A percentile compares a stretch with the other conserved stretches of the same genome.
phyloP scores from a whole-genome alignment of 37 sponge, comb jelly and placozoan species.

The Geodia barretti region DNA sequence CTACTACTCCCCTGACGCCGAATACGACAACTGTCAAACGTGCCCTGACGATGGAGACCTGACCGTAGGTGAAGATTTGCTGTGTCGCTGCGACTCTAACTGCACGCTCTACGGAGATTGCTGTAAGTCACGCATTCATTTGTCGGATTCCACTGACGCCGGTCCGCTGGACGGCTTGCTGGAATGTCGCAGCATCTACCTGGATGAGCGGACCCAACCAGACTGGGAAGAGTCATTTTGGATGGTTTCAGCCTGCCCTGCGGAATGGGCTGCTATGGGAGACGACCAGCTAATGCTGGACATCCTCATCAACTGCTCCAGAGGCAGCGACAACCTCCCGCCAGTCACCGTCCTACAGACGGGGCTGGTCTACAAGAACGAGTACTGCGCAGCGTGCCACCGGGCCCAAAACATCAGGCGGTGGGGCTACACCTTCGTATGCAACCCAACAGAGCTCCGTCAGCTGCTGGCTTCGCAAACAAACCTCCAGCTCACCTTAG shows the following conservation, averaged over 20 bases:
- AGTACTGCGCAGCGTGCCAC: constrained; percentile 50
- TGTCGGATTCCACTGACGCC: too few species aligned
- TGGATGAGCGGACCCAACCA: neutral
- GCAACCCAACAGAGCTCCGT: neutral
- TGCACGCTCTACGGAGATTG: constrained; percentile 35
- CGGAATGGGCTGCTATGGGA: neutral
- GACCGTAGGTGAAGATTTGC: too few species aligned
- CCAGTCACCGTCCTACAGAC: constrained; percentile 26
- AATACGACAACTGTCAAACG: too few species aligned
- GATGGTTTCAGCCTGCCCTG: constrained; percentile 27
- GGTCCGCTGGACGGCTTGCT: neutral
- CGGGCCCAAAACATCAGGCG: neutral
- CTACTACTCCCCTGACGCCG: too few species aligned
- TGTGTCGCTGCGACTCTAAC: constrained; percentile 24
- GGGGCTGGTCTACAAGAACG: constrained; percentile 45
- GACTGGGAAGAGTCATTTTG: neutral
- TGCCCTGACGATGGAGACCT: too few species aligned
- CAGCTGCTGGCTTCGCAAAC: neutral
- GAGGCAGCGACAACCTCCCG: neutral
- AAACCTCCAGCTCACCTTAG: neutral
- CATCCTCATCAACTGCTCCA: too few species aligned
- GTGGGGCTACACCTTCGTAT: constrained; percentile 12
- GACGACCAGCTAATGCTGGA: too few species aligned
- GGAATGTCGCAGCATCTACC: constrained; percentile 23
- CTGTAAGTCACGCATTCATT: neutral